These are phyloP conservation scores for Chaunax sp. DNA, from an alignment of 2,797 vertebrate genomes.

Conservation along the genomic window DNA sequence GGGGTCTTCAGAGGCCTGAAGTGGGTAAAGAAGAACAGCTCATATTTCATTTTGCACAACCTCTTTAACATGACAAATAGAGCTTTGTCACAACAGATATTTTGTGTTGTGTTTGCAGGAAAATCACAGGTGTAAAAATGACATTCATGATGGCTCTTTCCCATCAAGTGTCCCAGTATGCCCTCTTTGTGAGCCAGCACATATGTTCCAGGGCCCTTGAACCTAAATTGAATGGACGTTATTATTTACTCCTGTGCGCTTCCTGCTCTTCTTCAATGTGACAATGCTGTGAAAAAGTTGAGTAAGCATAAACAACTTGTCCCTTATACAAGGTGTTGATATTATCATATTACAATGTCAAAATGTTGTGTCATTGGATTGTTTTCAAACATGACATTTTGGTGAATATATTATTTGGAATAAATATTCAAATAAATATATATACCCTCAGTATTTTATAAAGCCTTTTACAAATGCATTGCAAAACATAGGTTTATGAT, in stretches of 20 bases:
- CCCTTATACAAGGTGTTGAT: too few species aligned
- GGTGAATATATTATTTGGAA: not conserved
- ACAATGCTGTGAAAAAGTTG: not conserved
- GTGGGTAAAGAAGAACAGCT: not conserved
- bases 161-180: slow-evolving; percentile 12
- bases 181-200: not conserved
- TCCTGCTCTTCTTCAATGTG: not conserved
- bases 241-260: slow-evolving; percentile 26
- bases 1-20: too few species aligned
- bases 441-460: not conserved
- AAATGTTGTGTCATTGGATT: not conserved
- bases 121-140: slow-evolving; percentile 25
- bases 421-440: slow-evolving; percentile 1
- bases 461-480: not conserved
- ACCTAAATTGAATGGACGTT: slow-evolving; percentile 26
- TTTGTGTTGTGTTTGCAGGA: slow-evolving; percentile 9
- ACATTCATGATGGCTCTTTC: slow-evolving; percentile 20
- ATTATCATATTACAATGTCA: not conserved
- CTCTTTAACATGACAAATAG: not conserved
- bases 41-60: not conserved
- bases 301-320: not conserved
- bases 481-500: not conserved
- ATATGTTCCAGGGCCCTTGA: slow-evolving; percentile 21
- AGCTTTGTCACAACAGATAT: not conserved
- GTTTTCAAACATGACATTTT: slow-evolving; percentile 2